These are phyloP conservation scores for Sebastes iracundus DNA, from an alignment of 2,797 vertebrate genomes.

Conservation along the genomic window DNA sequence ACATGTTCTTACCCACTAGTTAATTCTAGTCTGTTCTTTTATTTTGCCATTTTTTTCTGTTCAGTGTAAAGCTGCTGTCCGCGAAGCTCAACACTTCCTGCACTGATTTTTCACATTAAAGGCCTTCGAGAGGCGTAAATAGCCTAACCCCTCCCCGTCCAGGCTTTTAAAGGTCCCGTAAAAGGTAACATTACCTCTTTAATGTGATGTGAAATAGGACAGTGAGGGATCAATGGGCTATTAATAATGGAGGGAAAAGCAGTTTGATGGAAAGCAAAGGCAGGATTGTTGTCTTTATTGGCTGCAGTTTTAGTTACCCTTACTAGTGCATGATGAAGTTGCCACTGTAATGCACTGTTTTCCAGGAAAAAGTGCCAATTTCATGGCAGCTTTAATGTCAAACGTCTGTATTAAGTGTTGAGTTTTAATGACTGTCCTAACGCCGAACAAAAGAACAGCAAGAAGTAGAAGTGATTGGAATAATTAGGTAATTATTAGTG, in stretches of 20 bases:
- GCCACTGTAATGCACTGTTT: not conserved
- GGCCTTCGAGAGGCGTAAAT: not conserved
- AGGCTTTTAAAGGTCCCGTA: not conserved
- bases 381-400: not conserved
- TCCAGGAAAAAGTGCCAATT: not conserved
- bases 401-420: not conserved
- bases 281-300: not conserved
- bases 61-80: not conserved
- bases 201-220: conserved; percentile 8
- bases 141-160: not conserved
- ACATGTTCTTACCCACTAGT: not conserved
- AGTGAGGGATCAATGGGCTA: not conserved
- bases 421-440: not conserved
- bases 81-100: not conserved
- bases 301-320: not conserved
- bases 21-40: not conserved
- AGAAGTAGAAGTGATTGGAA: not conserved
- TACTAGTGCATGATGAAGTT: not conserved
- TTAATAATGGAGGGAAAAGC: not conserved
- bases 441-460: not conserved
- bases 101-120: not conserved
- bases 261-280: not conserved
- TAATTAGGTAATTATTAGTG: not conserved
- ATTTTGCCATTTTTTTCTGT: not conserved
- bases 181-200: not conserved